These are phyloP conservation scores for Therioaphis trifolii DNA, from an alignment of 2,888 invertebrate genomes.

Conservation along the genomic window DNA sequence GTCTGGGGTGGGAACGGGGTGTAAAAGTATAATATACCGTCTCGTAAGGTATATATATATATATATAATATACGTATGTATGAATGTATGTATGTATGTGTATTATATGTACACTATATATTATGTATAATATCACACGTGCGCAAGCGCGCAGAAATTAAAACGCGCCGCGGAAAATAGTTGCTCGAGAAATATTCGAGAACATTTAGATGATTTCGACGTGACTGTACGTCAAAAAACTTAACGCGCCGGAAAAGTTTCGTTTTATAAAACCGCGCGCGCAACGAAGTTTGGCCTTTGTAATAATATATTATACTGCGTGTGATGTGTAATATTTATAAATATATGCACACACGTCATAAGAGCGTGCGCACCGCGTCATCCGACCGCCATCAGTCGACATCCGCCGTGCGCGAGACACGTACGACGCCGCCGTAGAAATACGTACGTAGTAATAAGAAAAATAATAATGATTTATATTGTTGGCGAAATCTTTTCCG, in stretches of 20 bases:
- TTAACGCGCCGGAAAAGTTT: neutral
- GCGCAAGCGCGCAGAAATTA: neutral
- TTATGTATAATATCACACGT: no score
- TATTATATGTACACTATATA: no score
- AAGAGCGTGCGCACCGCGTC: no score
- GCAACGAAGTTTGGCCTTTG: slow-evolving; percentile 20
- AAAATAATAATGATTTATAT: no score
- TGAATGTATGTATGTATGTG: no score
- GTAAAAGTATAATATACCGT: no score
- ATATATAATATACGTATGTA: no score
- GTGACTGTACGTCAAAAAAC: slow-evolving; percentile 30
- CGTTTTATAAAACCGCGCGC: neutral
- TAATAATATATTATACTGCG: neutral
- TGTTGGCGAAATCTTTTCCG: no score
- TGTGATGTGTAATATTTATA: no score
- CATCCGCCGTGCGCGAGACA: neutral
- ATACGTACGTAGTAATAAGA: neutral
- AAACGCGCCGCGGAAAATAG: neutral
- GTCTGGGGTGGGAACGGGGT: neutral
- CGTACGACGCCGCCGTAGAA: neutral
- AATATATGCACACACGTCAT: no score
- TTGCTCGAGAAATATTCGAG: neutral
- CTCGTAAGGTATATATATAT: neutral
- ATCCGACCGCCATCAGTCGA: no score
- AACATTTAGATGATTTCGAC: neutral